Base-by-base conservation (phyloP, 2,797 vertebrate species). In the Enoplosus armatus region DNA sequence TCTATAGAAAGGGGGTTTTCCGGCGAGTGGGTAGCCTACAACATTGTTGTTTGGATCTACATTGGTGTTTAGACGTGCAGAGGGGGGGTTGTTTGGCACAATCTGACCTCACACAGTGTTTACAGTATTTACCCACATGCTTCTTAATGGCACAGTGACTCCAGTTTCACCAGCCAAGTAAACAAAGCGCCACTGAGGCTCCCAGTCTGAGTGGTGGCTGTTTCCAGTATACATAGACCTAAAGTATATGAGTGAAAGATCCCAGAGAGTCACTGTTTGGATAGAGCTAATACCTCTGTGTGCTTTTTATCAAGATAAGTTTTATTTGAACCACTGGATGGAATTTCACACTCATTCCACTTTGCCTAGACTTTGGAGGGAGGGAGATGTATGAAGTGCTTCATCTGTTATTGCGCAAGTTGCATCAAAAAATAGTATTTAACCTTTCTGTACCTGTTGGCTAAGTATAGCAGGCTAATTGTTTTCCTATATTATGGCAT, bases 401-500 rank as follows among this genome's bases (percentile, higher is more conserved):
- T 97, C 97, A 95, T 98, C 97, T 96, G 97, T 98, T 97, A 97
- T 97, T 93, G 93, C 91, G 90, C 92, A 94, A 97, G 96, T 97
- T 96, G 97, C 98, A 98, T 98, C 96, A 89, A 89, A 92, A 97
- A 97, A 92, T 89, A 94, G 90, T 99, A 98, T 99, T 98, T 99
- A 98, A 99, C 97, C 97, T 97, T 98, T 98, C 97, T 98, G 96
- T 98, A 97, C 97, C 98, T 97, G 98, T 99, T 97, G 93, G 97
- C 98, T 98, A 97, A 97, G 97, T 98, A 98, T 98, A 96, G 94
- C 93, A 93, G 92, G 93, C 94, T 95, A 97, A 97, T 99, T 98
- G 98, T 99, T 99, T 99, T 98, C 98, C 97, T 99, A 98, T 98
- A 97, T 97, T 98, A 98, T 96, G 98, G 98, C 98, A 99, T 99